Evolutionary conservation across 2,797 vertebrate species (phyloP).

Genomic region (Oreortyx pictus): DNA sequence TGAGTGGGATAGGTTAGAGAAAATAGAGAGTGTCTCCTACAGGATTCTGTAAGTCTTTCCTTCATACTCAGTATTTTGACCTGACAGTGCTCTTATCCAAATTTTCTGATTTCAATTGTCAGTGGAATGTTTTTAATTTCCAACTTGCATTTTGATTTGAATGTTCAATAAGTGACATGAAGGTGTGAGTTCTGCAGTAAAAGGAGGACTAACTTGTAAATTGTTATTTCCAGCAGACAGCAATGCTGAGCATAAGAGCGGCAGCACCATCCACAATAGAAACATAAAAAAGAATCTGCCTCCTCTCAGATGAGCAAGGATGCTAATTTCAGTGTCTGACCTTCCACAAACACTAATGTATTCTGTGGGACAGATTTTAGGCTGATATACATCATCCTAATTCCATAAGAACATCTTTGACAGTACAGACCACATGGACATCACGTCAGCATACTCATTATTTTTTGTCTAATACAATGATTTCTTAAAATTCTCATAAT

Average conservation of each 20-base stretch:
- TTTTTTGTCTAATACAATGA: not conserved
- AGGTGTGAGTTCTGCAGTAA: constrained; percentile 40
- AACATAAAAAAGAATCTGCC: not conserved
- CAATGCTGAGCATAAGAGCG: not conserved
- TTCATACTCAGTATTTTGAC: not conserved
- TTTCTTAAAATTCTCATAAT: not conserved
- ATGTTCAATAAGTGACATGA: constrained; percentile 6
- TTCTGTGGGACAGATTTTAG: not conserved
- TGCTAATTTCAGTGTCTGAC: not conserved
- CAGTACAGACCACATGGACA: not conserved
- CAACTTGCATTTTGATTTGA: constrained; percentile 55
- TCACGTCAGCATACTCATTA: not conserved
- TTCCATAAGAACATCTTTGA: not conserved
- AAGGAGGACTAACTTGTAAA: constrained; percentile 42
- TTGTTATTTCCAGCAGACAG: constrained; percentile 13
- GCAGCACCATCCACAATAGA: not conserved
- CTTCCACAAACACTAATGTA: not conserved
- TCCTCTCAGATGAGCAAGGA: not conserved
- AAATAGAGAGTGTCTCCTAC: not conserved
- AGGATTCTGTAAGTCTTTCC: not conserved
- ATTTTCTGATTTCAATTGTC: not conserved
- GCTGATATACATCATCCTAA: not conserved
- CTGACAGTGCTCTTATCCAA: constrained; percentile 6
- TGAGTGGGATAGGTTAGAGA: constrained; percentile 19
- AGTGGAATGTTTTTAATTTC: not conserved